Evolutionary conservation across 2,113 vertebrate species (phyloP), one percentile per base, ranked within the genome.

Genomic region (Phasianus colchicus): DNA sequence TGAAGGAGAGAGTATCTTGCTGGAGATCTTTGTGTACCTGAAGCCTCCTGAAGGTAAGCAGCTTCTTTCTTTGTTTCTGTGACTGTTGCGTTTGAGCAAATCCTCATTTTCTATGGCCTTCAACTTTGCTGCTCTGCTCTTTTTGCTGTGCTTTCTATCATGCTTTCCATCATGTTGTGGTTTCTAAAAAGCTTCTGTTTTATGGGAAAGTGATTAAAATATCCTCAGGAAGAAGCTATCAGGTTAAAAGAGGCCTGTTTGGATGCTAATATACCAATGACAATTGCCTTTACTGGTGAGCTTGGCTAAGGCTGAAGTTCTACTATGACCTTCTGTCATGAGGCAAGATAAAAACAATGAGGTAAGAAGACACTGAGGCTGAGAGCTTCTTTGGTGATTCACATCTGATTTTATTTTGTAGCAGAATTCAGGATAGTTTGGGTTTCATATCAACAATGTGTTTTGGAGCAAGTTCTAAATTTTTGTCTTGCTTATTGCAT

Each of bases 241-340:
- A 71, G 4, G 1, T 27, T 88, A 45, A 86, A 92, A 71, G 27
- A 58, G 4, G 12, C 11, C 13, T 83, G 7, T 36, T 63, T 15
- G 40, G 21, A 6, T 85, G 52, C 18, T 71, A 6, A 5, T 50
- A 25, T 43, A 13, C 3, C 11, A 16, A 18, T 45, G 45, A 25
- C 7, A 36, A 7, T 8, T 2, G 1, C 7, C 55, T 70, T 82
- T 61, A 74, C 13, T 4, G 47, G 5, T 0, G 1, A 88, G 47
- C 38, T 47, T 57, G 9, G 4, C 60, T 52, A 69, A 32, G 4
- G 2, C 34, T 60, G 13, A 64, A 72, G 8, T 54, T 63, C 54
- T 27, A n/a, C n/a, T 42, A 29, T 20, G 70, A 22, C 64, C 72
- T 90, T 83, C 17, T 54, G 10, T 76, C 10, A 16, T 54, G 43